Base-by-base conservation (phyloP, 2,888 invertebrate species). In the Subacronicta megacephala region DNA sequence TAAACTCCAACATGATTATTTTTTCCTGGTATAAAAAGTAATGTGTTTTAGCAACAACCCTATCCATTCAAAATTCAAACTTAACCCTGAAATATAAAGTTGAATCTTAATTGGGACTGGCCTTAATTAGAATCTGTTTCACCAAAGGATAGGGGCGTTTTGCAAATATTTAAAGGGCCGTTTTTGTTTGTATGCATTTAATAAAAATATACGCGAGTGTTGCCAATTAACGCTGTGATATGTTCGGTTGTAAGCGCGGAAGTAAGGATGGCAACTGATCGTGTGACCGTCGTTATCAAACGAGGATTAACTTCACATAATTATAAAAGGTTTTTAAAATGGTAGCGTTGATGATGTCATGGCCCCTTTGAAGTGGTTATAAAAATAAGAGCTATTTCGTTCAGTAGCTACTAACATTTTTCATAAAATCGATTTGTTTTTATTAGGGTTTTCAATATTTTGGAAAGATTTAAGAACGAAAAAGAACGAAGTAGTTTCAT, bases 11-110 rank as follows among this genome's bases (percentile, higher is more conserved):
- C 81, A 83, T 86, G 85, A 84, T 86, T 80, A 78, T 83, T 84
- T 82, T 81, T 83, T 83, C 82, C 80, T 79, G 80, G 75, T 85
- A 86, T 88, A 88, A 89, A 88, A 89, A 84, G 81, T 84, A 85
- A 88, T 83, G 85, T 72, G 77, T 73, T 77, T 76, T 66, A 73
- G 62, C 76, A 59, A 59, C 36, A 46, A 10, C 6, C 29, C 18
- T 43, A 51, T 62, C 35, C 69, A 56, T 60, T 50, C 59, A 52
- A 59, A 66, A 75, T 74, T 80, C 55, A 63, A 72, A 71, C 77
- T 62, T 62, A 53, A 10, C 9, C 6, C 20, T 12, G n/a, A 23
- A 63, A 54, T 50, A 72, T 82, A 87, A 72, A 75, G 84, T 76
- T 72, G 55, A 77, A 68, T 75, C 79, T 82, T 64, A 73, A 73